Evolutionary conservation across 2,888 invertebrate species (phyloP).

Genomic region (Parasteatoda lunata): DNA sequence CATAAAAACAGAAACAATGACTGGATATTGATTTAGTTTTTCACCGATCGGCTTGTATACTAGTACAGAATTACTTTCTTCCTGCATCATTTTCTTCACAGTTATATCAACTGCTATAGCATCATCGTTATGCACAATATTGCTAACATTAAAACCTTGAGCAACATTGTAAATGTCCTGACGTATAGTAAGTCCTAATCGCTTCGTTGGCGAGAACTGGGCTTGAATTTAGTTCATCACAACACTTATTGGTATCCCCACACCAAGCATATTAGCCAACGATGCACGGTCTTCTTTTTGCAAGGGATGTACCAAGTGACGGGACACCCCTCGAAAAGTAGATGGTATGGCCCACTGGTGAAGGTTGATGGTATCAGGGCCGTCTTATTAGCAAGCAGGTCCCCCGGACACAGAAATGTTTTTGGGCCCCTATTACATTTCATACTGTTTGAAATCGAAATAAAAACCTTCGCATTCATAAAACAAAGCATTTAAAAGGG

Average conservation of each 20-base stretch:
- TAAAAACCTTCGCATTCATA: too few relatives aligned
- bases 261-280: neutral
- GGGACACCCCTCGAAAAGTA: too few relatives aligned
- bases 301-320: neutral
- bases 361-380: too few relatives aligned
- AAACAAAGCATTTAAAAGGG: too few relatives aligned
- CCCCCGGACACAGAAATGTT: too few relatives aligned
- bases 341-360: too few relatives aligned
- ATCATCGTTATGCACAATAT: conserved; percentile 4
- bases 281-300: conserved; percentile 3
- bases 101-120: neutral
- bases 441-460: too few relatives aligned
- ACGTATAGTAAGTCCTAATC: neutral
- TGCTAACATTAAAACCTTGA: neutral
- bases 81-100: neutral
- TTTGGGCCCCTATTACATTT: too few relatives aligned
- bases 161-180: conserved; percentile 5
- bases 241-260: neutral
- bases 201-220: conserved; percentile 6
- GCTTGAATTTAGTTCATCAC: neutral
- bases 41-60: conserved; percentile 8
- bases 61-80: neutral
- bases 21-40: neutral
- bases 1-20: too few relatives aligned
- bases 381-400: too few relatives aligned